These are phyloP conservation scores for Leptinotarsa undecemlineata DNA, from an alignment of 1,140 invertebrate species.

Conservation along the genomic window DNA sequence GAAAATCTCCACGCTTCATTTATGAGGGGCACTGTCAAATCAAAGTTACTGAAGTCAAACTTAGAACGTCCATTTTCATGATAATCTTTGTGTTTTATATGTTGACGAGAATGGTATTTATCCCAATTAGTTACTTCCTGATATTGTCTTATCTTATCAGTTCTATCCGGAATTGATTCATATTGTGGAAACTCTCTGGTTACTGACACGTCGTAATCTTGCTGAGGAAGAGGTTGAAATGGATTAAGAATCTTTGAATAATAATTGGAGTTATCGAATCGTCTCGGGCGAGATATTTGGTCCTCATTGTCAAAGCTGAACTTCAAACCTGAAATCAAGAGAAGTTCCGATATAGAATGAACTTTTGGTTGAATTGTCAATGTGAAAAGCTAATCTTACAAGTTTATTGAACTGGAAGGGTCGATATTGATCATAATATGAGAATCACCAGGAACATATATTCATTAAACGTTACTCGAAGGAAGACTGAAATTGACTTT, in stretches of 20 bases:
- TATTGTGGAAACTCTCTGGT: background rate
- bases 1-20: background rate
- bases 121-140: constrained; percentile 11
- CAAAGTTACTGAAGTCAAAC: background rate
- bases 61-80: background rate
- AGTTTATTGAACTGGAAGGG: too few species aligned
- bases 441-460: too few species aligned
- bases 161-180: background rate
- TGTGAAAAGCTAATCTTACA: too few species aligned
- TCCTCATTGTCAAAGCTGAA: background rate
- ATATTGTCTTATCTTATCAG: constrained; percentile 4
- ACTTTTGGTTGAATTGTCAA: too few species aligned
- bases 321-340: constrained; percentile 5
- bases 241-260: background rate
- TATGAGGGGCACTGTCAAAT: background rate
- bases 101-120: background rate
- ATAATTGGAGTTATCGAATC: background rate
- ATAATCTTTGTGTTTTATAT: background rate
- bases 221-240: background rate
- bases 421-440: too few species aligned
- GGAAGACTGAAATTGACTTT: too few species aligned
- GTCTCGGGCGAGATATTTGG: background rate
- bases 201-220: background rate
- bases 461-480: too few species aligned
- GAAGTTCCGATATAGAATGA: background rate